Evolutionary conservation across 1,140 invertebrate species (phyloP), one percentile per base, ranked within the genome.

Genomic region (Mamestra configurata): DNA sequence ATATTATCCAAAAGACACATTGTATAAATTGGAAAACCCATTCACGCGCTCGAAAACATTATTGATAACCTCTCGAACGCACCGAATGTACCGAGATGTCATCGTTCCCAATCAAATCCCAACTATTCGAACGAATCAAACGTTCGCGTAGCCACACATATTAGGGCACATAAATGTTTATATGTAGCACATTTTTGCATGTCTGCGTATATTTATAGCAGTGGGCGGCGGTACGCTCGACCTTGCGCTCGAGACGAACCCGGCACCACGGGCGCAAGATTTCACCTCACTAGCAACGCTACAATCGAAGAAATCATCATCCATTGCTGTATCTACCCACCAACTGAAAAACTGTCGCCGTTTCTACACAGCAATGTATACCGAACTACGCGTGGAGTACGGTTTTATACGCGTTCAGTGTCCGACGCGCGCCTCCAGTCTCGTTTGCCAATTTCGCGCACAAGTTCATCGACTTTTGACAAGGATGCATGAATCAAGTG

Each of bases 361-460:
- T 11, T 20, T 4, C 15, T 20, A 55, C 27, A 46, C 35, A 61
- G 86, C 82, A 82, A 85, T 88, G 85, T 76, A 85, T 79, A 24
- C 4, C 5, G n/a, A n/a, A 11, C 27, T 35, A 49, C 1, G 11
- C 46, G 40, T 1, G 18, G 20, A 15, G 10, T 4, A 66, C 61
- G 24, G 37, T 8, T 10, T 81, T 79, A 77, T 68, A 66, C 80
- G 80, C 79, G 77, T 76, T 80, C 86, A 84, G 40, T 70, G 43
- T 85, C 85, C 82, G 82, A 84, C 73, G 86, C 87, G 87, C 86
- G 85, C 82, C 82, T 81, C 80, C 61, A 68, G 86, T 82, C 81
- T 89, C 84, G 87, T 84, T 88, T 86, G 90, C 93, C 93, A 94
- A 93, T 94, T 94, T 93, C 89, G 93, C 93, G 89, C 86, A 88